Evolutionary conservation across 64 coral and sea anemone genomes (phyloP).

Genomic region (Pachyseris speciosa): DNA sequence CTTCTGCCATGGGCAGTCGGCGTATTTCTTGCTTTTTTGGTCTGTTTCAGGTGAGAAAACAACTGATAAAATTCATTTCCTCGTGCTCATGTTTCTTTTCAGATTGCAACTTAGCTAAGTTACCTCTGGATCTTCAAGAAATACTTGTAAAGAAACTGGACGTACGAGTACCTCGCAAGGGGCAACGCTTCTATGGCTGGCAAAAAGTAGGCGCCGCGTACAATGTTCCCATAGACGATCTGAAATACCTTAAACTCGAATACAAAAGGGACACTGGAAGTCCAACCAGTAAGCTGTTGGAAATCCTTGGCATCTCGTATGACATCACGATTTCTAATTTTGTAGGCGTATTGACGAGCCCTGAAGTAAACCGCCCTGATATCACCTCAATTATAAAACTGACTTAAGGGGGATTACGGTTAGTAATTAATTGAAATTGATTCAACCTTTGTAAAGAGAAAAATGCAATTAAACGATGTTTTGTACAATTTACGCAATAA

Average conservation of each 20-base stretch:
- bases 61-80: no score
- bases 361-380: neutral
- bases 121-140: slow-evolving; percentile 10
- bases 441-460: no score
- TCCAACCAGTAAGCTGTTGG: neutral
- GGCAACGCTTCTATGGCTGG: slow-evolving; percentile 8
- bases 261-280: slow-evolving; percentile 30
- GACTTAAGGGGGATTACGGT: neutral
- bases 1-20: no score
- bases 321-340: neutral
- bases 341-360: neutral
- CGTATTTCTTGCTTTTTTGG: no score
- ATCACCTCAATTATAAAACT: neutral
- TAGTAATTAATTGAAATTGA: no score
- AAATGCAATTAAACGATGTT: no score
- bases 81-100: no score
- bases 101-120: neutral
- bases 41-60: no score
- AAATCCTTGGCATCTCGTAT: neutral
- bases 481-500: no score
- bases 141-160: neutral
- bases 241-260: slow-evolving; percentile 13
- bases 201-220: slow-evolving; percentile 19
- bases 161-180: neutral
- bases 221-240: neutral